Percentiles rank a stretch among this genome's conserved stretches.
These are phyloP conservation scores for Ophthalmolycus amberensis DNA, from an alignment of 2,113 vertebrate genomes.

Conservation along the genomic window DNA sequence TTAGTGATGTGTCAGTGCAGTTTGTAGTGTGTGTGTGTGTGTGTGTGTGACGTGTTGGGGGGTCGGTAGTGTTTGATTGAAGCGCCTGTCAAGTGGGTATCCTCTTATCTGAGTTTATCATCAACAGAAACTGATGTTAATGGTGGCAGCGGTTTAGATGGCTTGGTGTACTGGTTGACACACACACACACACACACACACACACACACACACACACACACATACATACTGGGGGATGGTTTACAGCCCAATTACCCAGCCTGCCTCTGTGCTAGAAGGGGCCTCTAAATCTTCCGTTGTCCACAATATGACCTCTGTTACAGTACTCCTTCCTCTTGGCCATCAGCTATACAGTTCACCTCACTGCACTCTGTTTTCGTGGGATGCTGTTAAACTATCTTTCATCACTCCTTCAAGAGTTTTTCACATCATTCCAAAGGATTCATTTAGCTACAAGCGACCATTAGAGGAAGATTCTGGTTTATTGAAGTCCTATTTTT, in stretches of 20 bases:
- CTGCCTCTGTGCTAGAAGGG: slow-evolving; percentile 51
- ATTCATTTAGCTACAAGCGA: not conserved
- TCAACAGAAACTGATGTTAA: slow-evolving; percentile 50
- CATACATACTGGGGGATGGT: slow-evolving; percentile 50
- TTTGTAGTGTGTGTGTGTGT: not conserved
- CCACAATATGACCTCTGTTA: slow-evolving; percentile 31
- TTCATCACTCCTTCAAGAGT: not conserved
- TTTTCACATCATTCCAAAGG: slow-evolving; percentile 1
- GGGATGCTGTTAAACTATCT: not conserved
- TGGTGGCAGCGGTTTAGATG: slow-evolving; percentile 46
- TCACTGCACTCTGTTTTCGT: not conserved
- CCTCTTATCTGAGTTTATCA: slow-evolving; percentile 60
- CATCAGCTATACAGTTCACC: not conserved
- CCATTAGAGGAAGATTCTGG: not conserved
- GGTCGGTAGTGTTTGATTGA: slow-evolving; percentile 9
- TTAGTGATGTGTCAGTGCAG: slow-evolving; percentile 7
- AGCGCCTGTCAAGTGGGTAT: slow-evolving; percentile 20
- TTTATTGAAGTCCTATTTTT: not conserved
- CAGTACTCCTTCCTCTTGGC: not conserved
- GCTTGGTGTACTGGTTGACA: slow-evolving; percentile 10
- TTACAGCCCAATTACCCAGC: slow-evolving; percentile 73
- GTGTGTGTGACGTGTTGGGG: not conserved
- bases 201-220: no score
- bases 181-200: slow-evolving; percentile 26
- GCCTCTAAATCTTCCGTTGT: slow-evolving; percentile 66